Percentiles rank a stretch among this genome's conserved stretches.
Evolutionary conservation across 2,797 vertebrate genomes (phyloP).

Genomic region (Eulemur rubriventer): DNA sequence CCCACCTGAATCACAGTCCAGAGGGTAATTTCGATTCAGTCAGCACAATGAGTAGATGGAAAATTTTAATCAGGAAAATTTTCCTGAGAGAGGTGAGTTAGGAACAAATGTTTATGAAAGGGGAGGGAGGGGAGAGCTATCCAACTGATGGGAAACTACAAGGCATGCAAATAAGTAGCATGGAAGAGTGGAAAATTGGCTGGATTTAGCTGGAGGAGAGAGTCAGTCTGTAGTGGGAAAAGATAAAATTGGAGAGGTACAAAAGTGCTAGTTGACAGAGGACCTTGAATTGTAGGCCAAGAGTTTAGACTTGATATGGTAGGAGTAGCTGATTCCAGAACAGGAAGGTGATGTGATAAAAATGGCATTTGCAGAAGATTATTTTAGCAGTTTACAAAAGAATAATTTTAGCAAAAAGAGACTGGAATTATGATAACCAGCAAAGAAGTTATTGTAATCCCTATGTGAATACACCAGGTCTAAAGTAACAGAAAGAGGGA

Average conservation of each 20-base stretch:
- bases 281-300: constrained; percentile 81
- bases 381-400: constrained; percentile 70
- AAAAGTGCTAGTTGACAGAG: constrained; percentile 77
- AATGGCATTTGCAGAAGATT: constrained; percentile 73
- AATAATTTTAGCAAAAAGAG: constrained; percentile 65
- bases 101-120: constrained; percentile 24
- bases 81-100: background rate
- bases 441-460: constrained; percentile 38
- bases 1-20: background rate
- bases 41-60: background rate
- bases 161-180: background rate
- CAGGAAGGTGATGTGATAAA: constrained; percentile 79
- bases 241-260: constrained; percentile 78
- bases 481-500: background rate
- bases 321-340: constrained; percentile 72
- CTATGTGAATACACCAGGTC: background rate
- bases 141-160: background rate
- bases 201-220: constrained; percentile 52
- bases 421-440: constrained; percentile 25
- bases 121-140: background rate
- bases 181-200: constrained; percentile 73
- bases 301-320: constrained; percentile 74
- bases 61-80: background rate
- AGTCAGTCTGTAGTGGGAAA: constrained; percentile 59
- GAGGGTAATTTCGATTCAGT: background rate